Conservation (phyloP, 2,113 vertebrate genomes). For the Halichoeres trimaculatus region DNA sequence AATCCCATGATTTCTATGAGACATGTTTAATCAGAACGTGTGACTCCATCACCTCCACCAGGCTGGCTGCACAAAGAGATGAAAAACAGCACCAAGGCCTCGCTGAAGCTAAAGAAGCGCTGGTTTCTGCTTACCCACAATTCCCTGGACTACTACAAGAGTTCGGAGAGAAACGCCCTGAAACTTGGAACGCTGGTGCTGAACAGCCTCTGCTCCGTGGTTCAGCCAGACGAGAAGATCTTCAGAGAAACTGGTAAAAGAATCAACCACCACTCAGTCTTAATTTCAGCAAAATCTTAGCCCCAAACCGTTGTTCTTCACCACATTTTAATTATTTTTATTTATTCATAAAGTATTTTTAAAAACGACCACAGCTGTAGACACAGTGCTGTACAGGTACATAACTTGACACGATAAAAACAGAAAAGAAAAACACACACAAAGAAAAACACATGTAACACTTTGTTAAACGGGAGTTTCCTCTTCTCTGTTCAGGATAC, state of each 20-base stretch:
- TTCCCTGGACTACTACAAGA: constrained; percentile 98
- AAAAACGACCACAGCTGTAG: too few species aligned
- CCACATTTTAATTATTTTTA: too few species aligned
- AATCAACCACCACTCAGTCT: background rate
- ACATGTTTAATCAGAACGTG: too few species aligned
- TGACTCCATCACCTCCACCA: constrained; percentile 48
- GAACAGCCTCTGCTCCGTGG: constrained; percentile 95
- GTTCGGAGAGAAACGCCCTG: constrained; percentile 90
- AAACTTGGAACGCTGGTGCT: constrained; percentile 95
- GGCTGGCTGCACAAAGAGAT: constrained; percentile 98
- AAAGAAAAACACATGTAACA: too few species aligned
- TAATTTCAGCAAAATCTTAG: too few species aligned
- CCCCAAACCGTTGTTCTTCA: too few species aligned
- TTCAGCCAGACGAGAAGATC: constrained; percentile 92
- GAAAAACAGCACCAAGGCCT: constrained; percentile 89
- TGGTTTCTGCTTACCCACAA: constrained; percentile 99
- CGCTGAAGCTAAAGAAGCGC: constrained; percentile 93
- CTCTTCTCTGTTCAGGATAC: constrained; percentile 84
- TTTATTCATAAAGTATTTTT: too few species aligned
- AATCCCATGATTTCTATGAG: too few species aligned
- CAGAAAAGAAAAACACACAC: too few species aligned
- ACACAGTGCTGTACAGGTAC: too few species aligned
- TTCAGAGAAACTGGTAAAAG: constrained; percentile 94
- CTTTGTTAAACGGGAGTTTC: too few species aligned
- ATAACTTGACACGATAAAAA: too few species aligned